Conservation (phyloP, 2,113 vertebrate species). For the Gasterosteus aculeatus region DNA sequence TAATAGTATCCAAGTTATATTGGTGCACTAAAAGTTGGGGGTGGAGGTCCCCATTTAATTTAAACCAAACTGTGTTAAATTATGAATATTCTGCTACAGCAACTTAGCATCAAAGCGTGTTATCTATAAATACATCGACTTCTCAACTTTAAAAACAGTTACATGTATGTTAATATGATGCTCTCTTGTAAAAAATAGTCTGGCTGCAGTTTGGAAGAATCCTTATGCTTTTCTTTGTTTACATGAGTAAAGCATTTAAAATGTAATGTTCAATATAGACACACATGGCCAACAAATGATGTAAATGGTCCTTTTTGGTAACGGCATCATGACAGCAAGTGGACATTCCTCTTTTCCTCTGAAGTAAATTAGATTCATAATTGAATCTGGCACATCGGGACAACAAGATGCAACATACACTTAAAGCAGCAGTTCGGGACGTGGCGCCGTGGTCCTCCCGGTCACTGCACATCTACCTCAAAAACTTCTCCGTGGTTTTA, state of each 20-base stretch:
- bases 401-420: neutral
- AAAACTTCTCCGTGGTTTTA: neutral
- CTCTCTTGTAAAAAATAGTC: no score
- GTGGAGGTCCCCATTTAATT: neutral
- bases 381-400: conserved; percentile 2
- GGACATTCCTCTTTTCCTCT: neutral
- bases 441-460: no score
- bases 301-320: neutral
- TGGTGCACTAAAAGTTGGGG: neutral
- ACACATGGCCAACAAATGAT: no score
- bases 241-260: neutral
- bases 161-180: neutral
- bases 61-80: neutral
- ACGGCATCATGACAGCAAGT: neutral
- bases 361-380: conserved; percentile 18
- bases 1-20: neutral
- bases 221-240: no score
- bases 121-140: neutral
- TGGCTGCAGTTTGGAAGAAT: no score
- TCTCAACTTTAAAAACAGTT: neutral
- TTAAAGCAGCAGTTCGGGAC: neutral
- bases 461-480: neutral
- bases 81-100: neutral
- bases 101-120: neutral
- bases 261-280: no score